A percentile compares a stretch with the other conserved stretches of the same genome.
Conservation (phyloP, 2,888 invertebrate genomes). For the Eupelmus urozonus region DNA sequence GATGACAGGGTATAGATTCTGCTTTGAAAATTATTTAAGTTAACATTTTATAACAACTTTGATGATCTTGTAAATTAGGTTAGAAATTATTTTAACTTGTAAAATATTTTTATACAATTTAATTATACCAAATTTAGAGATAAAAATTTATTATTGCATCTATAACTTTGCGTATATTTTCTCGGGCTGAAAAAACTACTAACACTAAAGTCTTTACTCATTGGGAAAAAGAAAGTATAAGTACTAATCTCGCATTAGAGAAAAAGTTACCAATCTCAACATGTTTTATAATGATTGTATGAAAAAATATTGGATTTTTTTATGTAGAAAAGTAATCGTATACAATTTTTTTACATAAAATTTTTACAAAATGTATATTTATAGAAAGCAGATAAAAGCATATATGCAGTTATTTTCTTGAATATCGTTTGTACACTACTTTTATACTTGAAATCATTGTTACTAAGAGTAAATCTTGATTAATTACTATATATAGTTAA, state of each 20-base stretch:
- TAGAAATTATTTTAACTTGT: too few relatives aligned
- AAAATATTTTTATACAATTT: too few relatives aligned
- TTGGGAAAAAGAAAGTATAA: constrained; percentile 3
- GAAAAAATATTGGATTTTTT: constrained; percentile 23
- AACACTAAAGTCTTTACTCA: constrained; percentile 3
- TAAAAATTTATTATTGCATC: too few relatives aligned
- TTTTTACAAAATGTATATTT: constrained; percentile 35
- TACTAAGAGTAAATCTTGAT: neutral
- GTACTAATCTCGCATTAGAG: constrained; percentile 24
- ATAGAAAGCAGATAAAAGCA: constrained; percentile 25
- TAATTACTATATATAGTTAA: constrained; percentile 20
- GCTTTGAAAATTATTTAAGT: too few relatives aligned
- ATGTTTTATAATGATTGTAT: constrained; percentile 23
- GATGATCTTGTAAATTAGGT: too few relatives aligned
- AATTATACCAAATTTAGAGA: too few relatives aligned
- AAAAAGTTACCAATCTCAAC: constrained; percentile 31
- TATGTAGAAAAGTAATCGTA: constrained; percentile 35
- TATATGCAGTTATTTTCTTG: constrained; percentile 8
- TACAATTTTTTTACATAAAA: constrained; percentile 28
- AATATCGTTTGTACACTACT: constrained; percentile 1
- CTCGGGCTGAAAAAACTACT: too few relatives aligned
- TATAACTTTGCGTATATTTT: too few relatives aligned
- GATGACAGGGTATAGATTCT: too few relatives aligned
- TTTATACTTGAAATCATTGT: constrained; percentile 7
- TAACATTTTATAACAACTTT: too few relatives aligned